Evolutionary conservation across 2,797 vertebrate genomes (phyloP).

Genomic region (Pseudopleuronectes americanus): DNA sequence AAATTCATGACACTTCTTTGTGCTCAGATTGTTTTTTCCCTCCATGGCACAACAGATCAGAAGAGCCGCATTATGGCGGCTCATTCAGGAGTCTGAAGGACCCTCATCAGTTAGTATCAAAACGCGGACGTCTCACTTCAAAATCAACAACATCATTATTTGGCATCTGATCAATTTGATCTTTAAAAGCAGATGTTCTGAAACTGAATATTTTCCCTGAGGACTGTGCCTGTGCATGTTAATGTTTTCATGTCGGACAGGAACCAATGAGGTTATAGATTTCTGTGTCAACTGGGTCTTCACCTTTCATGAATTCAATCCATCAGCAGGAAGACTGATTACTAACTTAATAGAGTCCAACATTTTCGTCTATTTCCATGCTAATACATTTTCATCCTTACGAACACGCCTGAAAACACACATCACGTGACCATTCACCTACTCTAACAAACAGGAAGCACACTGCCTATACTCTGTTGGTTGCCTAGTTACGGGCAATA

Average conservation of each 20-base stretch:
- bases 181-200: not conserved
- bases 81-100: constrained; percentile 39
- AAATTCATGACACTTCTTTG: constrained; percentile 77
- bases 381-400: no score
- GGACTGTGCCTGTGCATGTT: constrained; percentile 18
- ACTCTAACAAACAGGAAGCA: no score
- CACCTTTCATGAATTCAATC: constrained; percentile 16
- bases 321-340: constrained; percentile 24
- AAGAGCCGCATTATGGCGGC: constrained; percentile 34
- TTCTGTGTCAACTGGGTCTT: constrained; percentile 11
- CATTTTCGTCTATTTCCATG: constrained; percentile 2
- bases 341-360: not conserved
- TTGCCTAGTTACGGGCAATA: no score
- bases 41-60: constrained; percentile 60
- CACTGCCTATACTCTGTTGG: no score
- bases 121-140: not conserved
- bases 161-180: not conserved
- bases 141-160: constrained; percentile 9
- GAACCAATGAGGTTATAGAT: constrained; percentile 50
- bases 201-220: not conserved
- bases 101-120: constrained; percentile 16
- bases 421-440: no score
- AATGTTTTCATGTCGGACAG: constrained; percentile 21
- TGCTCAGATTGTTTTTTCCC: constrained; percentile 64
- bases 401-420: no score